Evolutionary conservation across 2,113 vertebrate species (phyloP), one percentile per base, ranked within the genome.

Genomic region (Mastomys coucha): DNA sequence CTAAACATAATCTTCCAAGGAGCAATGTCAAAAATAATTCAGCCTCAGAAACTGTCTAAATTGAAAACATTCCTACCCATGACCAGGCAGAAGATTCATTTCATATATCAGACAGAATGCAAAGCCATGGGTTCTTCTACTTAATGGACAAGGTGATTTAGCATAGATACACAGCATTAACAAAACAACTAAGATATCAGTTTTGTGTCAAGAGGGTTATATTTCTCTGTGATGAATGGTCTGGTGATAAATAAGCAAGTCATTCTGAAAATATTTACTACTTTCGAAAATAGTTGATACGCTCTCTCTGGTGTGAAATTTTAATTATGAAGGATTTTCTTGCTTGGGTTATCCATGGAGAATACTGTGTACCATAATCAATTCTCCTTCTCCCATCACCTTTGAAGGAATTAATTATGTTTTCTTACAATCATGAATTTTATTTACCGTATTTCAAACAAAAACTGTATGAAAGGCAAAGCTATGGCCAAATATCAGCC

Each of bases 151-250:
- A 81, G 78, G 7, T 86, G 60, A 91, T 89, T 94, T 51, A 75
- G 20, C 56, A 12, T 67, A 93, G 81, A 92, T 77, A 90, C 16
- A 88, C 42, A 72, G 91, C 93, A 80, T 89, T 95, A 98, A 86
- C 94, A 93, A 73, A 95, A 96, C 94, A 84, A 60, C 88, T 72
- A 95, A 89, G 93, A 20, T 24, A 88, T 77, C 78, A 70, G 90
- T 84, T 13, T 6, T 58, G 31, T 87, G 94, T 94, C 78, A 45
- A 24, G 69, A 77, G 9, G 53, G 19, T 16, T 56, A 4, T 84
- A 89, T 78, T 93, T 93, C 94, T 96, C 56, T 51, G 67, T 93
- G 84, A 96, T 88, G 82, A 88, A 94, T 81, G 31, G 11, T 77
- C 36, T 91, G 49, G 8, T 70, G 92, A 28, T 56, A 17, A 3